phyloP scores from a whole-genome alignment of 2,888 invertebrate genomes.

The Saturnia japonica region DNA sequence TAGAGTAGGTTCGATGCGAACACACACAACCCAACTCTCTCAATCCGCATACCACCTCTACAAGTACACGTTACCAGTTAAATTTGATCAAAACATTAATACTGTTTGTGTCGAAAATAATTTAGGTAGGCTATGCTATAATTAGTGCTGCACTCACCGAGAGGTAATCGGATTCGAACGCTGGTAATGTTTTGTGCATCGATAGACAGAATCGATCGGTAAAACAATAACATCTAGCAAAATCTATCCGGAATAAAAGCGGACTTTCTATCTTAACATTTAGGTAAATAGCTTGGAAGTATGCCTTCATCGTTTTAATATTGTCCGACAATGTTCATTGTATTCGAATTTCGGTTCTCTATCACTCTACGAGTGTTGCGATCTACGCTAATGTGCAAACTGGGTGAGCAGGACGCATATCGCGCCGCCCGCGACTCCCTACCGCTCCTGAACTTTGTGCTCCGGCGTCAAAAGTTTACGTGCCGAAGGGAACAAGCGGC shows the following conservation, averaged over 20 bases:
- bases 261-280: conserved; percentile 78
- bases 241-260: conserved; percentile 81
- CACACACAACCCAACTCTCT: conserved; percentile 54
- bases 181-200: conserved; percentile 78
- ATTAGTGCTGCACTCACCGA: conserved; percentile 53
- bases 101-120: conserved; percentile 76
- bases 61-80: conserved; percentile 62
- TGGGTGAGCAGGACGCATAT: conserved; percentile 28
- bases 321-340: conserved; percentile 79
- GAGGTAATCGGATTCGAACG: conserved; percentile 71
- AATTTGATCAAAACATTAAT: conserved; percentile 74
- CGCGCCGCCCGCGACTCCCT: conserved; percentile 28
- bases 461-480: conserved; percentile 74
- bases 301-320: conserved; percentile 77
- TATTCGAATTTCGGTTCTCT: conserved; percentile 70
- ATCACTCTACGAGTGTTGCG: conserved; percentile 80
- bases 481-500: conserved; percentile 81
- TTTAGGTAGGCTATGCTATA: conserved; percentile 44
- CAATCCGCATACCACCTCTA: conserved; percentile 77
- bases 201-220: conserved; percentile 71
- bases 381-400: conserved; percentile 72
- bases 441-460: conserved; percentile 51
- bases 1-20: no score
- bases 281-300: conserved; percentile 79
- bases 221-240: conserved; percentile 78